Base-by-base conservation (phyloP, 2,797 vertebrate species). In the Neopelma chrysocephalum region DNA sequence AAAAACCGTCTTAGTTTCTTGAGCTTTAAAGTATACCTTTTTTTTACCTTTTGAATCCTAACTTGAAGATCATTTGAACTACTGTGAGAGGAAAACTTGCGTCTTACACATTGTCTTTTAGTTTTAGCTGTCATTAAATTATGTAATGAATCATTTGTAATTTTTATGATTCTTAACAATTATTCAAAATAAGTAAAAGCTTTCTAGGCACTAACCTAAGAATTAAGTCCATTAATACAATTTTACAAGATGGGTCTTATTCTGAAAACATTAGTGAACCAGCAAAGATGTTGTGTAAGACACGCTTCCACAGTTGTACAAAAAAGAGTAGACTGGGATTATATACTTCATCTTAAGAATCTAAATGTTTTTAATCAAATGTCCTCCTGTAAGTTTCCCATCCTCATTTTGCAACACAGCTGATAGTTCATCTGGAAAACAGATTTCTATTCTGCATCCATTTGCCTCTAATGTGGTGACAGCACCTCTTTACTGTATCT, bases 391-490 rank as follows among this genome's bases (percentile, higher is more conserved):
- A 87, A 77, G 54, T 84, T 96, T 92, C 66, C 64, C 31, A 31
- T 87, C 77, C 34, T 89, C 23, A 34, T 91, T 92, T 97, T 94
- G 84, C 47, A 83, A 42, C 81, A 61, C 71, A 94, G 69, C 73
- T 92, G 86, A 75, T 47, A 57, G 47, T 66, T 95, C 89, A 91
- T 95, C 93, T 96, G 95, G 77, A 79, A 93, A 94, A 91, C 90
- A 96, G 86, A 92, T 80, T 96, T 87, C 48, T 92, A 2, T 85
- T 94, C 65, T 1, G 9, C 40, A 42, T 88, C 38, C 43, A 69
- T 95, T 95, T 97, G 54, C 79, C 73, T 87, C 71, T 96, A 77
- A 77, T 94, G 87, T 94, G 80, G 51, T 94, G 90, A 91, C 87
- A 95, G 71, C 54, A 90, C 54, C 82, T 92, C 69, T 77, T 93